Base-by-base conservation (phyloP, 2,888 invertebrate species). In the Conus canariensis region DNA sequence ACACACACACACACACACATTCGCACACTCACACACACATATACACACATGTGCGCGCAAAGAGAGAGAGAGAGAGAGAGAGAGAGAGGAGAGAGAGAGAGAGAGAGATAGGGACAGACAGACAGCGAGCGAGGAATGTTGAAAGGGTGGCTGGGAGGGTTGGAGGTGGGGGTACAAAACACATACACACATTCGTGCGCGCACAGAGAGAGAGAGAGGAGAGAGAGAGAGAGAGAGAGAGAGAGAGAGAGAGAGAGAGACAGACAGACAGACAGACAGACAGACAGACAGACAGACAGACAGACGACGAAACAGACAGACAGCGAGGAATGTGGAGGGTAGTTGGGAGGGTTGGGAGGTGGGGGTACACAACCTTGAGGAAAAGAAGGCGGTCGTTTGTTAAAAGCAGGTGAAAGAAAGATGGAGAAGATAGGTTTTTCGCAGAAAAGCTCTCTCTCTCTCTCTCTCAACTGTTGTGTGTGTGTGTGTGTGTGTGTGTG, bases 1-100 rank as follows among this genome's bases (percentile, higher is more conserved):
- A 0, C 77, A 12, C 77, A 0, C 77, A 12, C 77, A 0, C 77
- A 12, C 77, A 0, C 77, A 25, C 77, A 58, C 85, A 85, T 58
- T 19, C 59, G 58, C 85, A 85, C 85, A 85, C 59, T n/a, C 85
- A 85, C 85, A 85, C 85, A 22, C 85, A 85, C 85, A 56, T 58
- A 85, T n/a, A 85, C 85, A 77, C 77, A 77, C 77, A 19, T 30
- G 3, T 4, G 25, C 77, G 25, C 77, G 30, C 16, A 64, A 4
- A 64, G 60, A 64, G 60, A 64, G 10, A 64, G 60, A 64, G 60
- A 64, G 60, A 64, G 60, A 64, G 60, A 64, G 60, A 64, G 60
- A 64, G 60, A 3, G 60, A 3, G 60, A 3, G 60, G 60, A 3
- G 60, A 60, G 60, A 60, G 60, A 60, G 60, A 60, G 60, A 60